These are phyloP conservation scores for Anthopleura sola DNA, from an alignment of 64 coral and sea anemone species.

Conservation along the genomic window DNA sequence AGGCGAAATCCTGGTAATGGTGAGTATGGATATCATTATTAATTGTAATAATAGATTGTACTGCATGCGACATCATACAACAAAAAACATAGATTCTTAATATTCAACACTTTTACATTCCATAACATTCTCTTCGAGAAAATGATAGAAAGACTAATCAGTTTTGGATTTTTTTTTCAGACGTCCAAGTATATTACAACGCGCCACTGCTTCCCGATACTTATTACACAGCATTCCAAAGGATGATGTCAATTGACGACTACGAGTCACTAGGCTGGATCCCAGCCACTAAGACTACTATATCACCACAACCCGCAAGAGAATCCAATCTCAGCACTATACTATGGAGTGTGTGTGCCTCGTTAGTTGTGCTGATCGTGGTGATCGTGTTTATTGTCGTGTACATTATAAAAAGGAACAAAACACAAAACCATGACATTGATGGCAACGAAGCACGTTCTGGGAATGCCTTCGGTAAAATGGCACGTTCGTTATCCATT, in stretches of 20 bases:
- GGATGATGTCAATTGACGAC: neutral
- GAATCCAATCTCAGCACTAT: neutral
- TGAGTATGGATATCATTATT: neutral
- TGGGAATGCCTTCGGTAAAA: conserved; percentile 3
- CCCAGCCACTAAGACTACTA: neutral
- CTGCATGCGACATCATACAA: too few species aligned
- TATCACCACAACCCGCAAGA: neutral
- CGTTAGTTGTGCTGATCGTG: neutral
- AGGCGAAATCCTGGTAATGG: neutral
- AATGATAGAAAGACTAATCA: neutral
- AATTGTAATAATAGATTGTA: neutral
- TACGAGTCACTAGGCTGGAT: neutral
- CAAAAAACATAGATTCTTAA: too few species aligned
- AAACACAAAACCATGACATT: neutral
- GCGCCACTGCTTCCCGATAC: neutral
- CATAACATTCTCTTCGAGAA: neutral
- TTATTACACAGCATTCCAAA: conserved; percentile 17
- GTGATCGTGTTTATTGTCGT: neutral
- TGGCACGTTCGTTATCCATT: neutral
- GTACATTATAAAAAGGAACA: neutral
- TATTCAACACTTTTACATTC: too few species aligned
- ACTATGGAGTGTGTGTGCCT: neutral
- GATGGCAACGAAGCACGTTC: neutral
- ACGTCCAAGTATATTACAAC: neutral
- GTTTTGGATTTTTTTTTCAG: neutral